A percentile compares a stretch with the other conserved stretches of the same genome.
phyloP scores from a whole-genome alignment of 2,888 invertebrate genomes.

The Flexamia atlantica region DNA sequence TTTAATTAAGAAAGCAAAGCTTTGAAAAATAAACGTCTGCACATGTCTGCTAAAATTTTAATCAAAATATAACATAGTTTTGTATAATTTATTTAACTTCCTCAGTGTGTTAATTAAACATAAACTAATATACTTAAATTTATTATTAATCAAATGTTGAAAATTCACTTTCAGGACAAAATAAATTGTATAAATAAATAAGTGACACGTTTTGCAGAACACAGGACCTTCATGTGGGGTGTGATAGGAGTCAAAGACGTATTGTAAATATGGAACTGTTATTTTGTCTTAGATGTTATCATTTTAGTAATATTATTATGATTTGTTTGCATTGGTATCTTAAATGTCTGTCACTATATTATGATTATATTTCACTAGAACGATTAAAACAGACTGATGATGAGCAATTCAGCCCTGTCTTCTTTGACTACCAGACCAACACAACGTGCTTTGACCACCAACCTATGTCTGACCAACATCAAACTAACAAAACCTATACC shows the following conservation, averaged over 20 bases:
- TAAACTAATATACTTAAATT: no score
- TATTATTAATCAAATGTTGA: no score
- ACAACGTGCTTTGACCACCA: neutral
- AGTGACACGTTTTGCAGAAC: neutral
- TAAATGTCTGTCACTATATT: neutral
- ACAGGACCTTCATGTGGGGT: neutral
- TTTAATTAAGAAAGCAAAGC: no score
- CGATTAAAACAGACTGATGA: neutral
- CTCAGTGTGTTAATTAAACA: no score
- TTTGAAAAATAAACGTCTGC: no score
- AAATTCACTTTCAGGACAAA: neutral
- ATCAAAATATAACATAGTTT: no score
- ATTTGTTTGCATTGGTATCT: neutral
- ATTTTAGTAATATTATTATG: neutral
- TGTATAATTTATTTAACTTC: no score
- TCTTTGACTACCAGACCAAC: neutral
- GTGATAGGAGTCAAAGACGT: neutral
- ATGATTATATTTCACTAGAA: neutral
- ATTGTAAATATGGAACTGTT: constrained; percentile 12
- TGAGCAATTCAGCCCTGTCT: neutral
- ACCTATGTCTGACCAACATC: no score
- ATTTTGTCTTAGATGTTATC: neutral
- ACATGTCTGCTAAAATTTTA: no score
- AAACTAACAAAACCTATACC: no score
- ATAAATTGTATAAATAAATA: constrained; percentile 22